Evolutionary conservation across 2,797 vertebrate species (phyloP).

Genomic region (Aplochiton taeniatus): DNA sequence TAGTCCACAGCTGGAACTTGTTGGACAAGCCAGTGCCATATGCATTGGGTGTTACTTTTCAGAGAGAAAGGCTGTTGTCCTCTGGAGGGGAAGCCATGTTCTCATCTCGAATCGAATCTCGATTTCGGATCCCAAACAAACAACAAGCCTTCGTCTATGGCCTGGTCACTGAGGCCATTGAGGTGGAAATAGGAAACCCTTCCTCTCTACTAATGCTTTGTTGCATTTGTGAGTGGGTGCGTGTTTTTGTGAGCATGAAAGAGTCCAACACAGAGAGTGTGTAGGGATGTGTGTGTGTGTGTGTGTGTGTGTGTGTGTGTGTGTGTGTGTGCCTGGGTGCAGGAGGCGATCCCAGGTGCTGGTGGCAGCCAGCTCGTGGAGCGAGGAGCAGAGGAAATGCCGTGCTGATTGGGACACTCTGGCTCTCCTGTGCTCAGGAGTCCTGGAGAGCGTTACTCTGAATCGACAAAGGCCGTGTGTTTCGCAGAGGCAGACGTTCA

Average conservation of each 20-base stretch:
- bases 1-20: conserved; percentile 4
- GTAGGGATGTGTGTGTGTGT: conserved; percentile 25
- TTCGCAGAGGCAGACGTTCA: not conserved
- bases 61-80: conserved; percentile 29
- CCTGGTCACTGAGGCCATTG: not conserved
- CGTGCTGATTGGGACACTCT: conserved; percentile 49
- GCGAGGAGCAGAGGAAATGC: conserved; percentile 52
- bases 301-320: conserved; percentile 24
- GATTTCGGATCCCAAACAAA: conserved; percentile 25
- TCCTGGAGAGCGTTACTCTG: conserved; percentile 21
- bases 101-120: not conserved
- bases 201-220: not conserved
- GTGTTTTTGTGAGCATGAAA: not conserved
- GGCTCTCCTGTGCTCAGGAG: not conserved
- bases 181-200: not conserved
- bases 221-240: conserved; percentile 1
- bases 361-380: conserved; percentile 19
- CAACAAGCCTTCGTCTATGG: not conserved
- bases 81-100: not conserved
- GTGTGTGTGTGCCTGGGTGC: not conserved
- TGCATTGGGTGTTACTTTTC: conserved; percentile 31
- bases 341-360: conserved; percentile 49
- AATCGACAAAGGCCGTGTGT: conserved; percentile 8
- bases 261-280: not conserved
- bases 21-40: conserved; percentile 42